Evolutionary conservation across 2,888 invertebrate species (phyloP).

Genomic region (Drepanosiphum platanoidis): DNA sequence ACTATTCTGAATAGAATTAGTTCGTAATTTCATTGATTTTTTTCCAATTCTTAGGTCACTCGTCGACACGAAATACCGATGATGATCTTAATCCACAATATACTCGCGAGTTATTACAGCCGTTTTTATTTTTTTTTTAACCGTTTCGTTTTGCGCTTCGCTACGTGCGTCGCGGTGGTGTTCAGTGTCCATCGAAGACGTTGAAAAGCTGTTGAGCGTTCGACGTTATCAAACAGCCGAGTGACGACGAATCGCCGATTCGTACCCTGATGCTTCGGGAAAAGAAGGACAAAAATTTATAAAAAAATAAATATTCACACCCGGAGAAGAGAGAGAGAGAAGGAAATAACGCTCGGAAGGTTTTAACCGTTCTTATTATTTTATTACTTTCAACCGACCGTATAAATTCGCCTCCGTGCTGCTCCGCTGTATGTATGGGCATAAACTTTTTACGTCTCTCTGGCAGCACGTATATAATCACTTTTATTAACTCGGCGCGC

Average conservation of each 20-base stretch:
- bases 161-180: too few relatives aligned
- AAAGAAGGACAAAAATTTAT: too few relatives aligned
- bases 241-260: not conserved
- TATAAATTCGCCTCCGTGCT: not conserved
- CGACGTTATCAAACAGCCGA: not conserved
- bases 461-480: constrained; percentile 18
- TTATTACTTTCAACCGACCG: not conserved
- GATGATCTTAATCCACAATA: too few relatives aligned
- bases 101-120: too few relatives aligned
- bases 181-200: too few relatives aligned
- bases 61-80: too few relatives aligned
- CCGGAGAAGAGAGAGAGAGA: too few relatives aligned
- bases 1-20: too few relatives aligned
- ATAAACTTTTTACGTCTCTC: not conserved
- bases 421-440: not conserved
- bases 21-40: too few relatives aligned
- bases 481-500: constrained; percentile 22
- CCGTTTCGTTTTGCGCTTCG: not conserved
- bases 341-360: not conserved
- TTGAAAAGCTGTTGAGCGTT: too few relatives aligned
- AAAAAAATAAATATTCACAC: not conserved
- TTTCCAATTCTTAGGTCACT: not conserved
- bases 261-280: not conserved
- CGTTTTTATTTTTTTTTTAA: not conserved
- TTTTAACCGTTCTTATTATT: not conserved